Base-by-base conservation (phyloP, 1,140 invertebrate species). In the Ceratina calcarata region DNA sequence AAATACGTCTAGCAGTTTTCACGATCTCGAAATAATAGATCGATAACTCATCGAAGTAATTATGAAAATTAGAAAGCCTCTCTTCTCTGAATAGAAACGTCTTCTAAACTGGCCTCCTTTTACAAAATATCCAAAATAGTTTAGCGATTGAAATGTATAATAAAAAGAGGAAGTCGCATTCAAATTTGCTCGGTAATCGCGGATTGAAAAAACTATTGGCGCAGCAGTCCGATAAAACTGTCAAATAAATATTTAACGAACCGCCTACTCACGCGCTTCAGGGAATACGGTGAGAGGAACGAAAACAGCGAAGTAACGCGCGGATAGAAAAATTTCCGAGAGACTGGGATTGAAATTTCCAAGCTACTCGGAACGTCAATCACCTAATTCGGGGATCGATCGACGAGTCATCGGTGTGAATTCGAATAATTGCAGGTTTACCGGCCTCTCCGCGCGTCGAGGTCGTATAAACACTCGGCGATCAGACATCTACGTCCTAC, bases 331-430 rank as follows among this genome's bases (percentile, higher is more conserved):
- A 73, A 62, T 71, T 65, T 53, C 27, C 73, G 64, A 70, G 15
- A 57, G 61, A 83, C 69, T 60, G 49, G 8, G 64, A 49, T 37
- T 37, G 45, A 55, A 66, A 69, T 68, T 69, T 83, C 60, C 78
- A 32, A 61, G 58, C 72, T 76, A 82, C 83, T 49, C 62, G 12
- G 20, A 22, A 67, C 85, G 86, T 88, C 85, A 80, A 88, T 87
- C 85, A 86, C 80, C 78, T 76, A 87, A 88, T 87, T 88, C 83
- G 74, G 78, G 72, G 75, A 74, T 80, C 71, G 71, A 65, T 68
- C 37, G 73, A 65, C 75, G 37, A 22, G 32, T 61, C 67, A 67
- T 16, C 71, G 67, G 66, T 55, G 71, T 45, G 55, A 58, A 62
- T n/a, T 58, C 49, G 58, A 60, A 62, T 85, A 85, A 87, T 86